phyloP scores from a whole-genome alignment of 2,113 vertebrate species.

The Porphyrio hochstetteri region DNA sequence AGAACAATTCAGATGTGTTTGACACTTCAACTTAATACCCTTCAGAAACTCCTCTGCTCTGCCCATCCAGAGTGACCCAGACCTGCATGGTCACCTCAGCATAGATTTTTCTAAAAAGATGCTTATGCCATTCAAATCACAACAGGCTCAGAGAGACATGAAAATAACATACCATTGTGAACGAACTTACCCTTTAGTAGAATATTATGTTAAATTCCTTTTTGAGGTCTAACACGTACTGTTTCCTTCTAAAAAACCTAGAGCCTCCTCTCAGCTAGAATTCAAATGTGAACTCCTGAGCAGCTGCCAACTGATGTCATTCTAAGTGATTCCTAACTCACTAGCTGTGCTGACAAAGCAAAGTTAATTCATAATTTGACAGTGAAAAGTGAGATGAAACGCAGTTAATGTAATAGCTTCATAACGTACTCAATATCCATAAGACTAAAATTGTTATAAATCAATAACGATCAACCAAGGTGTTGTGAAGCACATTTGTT shows the following conservation, averaged over 20 bases:
- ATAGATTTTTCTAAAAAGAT: neutral
- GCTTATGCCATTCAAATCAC: neutral
- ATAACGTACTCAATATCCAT: constrained; percentile 19
- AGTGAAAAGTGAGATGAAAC: constrained; percentile 22
- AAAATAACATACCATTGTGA: neutral
- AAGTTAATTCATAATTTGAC: constrained; percentile 30
- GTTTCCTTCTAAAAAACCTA: neutral
- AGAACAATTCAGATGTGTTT: neutral
- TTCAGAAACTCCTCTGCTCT: neutral
- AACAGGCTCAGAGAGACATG: neutral
- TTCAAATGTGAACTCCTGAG: neutral
- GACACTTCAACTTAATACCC: neutral
- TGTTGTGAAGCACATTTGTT: neutral
- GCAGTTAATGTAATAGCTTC: neutral
- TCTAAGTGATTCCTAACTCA: neutral
- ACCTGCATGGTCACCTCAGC: accelerated
- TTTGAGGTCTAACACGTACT: neutral
- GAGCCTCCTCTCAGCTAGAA: neutral
- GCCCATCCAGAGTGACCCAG: neutral
- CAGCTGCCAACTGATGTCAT: neutral
- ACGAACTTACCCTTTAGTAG: neutral
- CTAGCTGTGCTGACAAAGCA: neutral
- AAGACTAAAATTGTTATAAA: constrained; percentile 25
- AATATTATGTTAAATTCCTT: neutral
- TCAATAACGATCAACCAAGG: constrained; percentile 41